Evolutionary conservation across 2,113 vertebrate genomes (phyloP).

Genomic region (Proterorhinus semilunaris): DNA sequence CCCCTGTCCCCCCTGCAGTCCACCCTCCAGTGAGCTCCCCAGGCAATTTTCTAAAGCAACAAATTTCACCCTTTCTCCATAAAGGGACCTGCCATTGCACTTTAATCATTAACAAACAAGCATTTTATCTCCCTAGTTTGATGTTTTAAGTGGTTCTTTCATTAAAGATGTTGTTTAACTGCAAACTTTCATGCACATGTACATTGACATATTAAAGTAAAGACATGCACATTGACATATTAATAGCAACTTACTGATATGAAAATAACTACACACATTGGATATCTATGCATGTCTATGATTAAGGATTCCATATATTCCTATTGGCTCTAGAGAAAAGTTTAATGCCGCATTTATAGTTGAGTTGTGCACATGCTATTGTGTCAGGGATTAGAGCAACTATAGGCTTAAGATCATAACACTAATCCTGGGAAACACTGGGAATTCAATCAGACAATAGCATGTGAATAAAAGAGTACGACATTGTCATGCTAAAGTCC

Average conservation of each 20-base stretch:
- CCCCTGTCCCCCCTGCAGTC: not conserved
- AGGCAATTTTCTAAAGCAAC: constrained; percentile 35
- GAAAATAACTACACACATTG: too few species aligned
- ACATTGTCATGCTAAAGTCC: constrained; percentile 5
- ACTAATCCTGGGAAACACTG: constrained; percentile 30
- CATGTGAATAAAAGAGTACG: constrained; percentile 12
- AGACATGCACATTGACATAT: too few species aligned
- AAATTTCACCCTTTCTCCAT: constrained; percentile 23
- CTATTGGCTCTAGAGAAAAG: not conserved
- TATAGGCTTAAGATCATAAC: constrained; percentile 36
- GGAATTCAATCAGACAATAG: constrained; percentile 34
- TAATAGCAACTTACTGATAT: too few species aligned
- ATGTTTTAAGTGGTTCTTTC: constrained; percentile 9
- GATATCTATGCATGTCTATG: too few species aligned
- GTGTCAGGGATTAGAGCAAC: constrained; percentile 34
- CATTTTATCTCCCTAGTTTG: constrained; percentile 14
- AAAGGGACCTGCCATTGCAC: constrained; percentile 5
- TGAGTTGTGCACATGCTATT: constrained; percentile 32
- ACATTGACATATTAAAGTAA: too few species aligned
- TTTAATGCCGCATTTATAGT: not conserved
- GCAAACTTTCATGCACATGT: not conserved
- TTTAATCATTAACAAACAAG: constrained; percentile 13
- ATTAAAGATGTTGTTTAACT: not conserved
- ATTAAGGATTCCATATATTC: too few species aligned
- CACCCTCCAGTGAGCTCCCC: constrained; percentile 8